Conservation (phyloP, 53 echinoderm and acorn worm genomes). For the Luidia sarsii region DNA sequence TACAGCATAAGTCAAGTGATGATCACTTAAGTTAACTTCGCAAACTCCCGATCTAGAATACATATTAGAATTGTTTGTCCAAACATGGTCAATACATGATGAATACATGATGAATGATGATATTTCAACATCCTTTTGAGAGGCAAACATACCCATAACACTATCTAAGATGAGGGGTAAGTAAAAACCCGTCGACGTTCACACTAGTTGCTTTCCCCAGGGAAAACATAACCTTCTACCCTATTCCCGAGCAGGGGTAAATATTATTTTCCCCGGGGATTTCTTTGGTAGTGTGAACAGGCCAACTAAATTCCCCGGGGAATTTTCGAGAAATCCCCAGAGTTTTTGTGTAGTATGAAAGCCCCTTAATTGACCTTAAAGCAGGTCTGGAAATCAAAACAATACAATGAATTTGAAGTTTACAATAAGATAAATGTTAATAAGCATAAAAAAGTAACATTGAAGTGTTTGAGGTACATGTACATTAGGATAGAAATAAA, state of each 20-base stretch:
- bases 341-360: not conserved
- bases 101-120: not conserved
- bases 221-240: no score
- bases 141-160: not conserved
- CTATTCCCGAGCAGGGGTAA: no score
- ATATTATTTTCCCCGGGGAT: no score
- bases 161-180: not conserved
- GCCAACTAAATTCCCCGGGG: not conserved
- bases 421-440: not conserved
- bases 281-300: no score
- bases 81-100: constrained; percentile 17
- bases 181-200: no score
- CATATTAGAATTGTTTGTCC: not conserved
- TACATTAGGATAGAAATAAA: not conserved
- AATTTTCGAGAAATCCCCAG: not conserved
- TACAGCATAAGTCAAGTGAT: not conserved
- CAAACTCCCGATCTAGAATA: not conserved
- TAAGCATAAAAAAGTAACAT: not conserved
- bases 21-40: not conserved
- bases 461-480: not conserved
- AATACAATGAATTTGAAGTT: not conserved
- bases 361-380: not conserved
- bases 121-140: not conserved
- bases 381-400: not conserved
- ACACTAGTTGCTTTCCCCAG: no score